A percentile compares a stretch with the other conserved stretches of the same genome.
phyloP scores from a whole-genome alignment of 2,113 vertebrate genomes.

The Paedocypris sp. region DNA sequence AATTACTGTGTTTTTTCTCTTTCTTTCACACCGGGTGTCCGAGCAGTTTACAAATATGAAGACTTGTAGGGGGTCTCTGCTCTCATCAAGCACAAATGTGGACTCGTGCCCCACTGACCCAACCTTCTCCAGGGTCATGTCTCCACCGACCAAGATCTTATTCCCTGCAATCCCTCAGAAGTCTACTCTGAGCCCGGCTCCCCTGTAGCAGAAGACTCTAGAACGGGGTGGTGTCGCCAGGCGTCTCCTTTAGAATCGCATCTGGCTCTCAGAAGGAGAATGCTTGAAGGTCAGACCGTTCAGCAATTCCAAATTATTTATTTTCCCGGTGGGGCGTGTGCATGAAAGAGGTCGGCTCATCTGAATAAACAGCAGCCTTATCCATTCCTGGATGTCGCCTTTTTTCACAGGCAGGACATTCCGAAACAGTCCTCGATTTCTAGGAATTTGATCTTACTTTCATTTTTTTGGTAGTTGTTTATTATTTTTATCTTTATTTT shows the following conservation, averaged over 20 bases:
- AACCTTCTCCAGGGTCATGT: slow-evolving; percentile 4
- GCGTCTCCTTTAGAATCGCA: slow-evolving; percentile 7
- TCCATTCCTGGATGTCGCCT: slow-evolving; percentile 12
- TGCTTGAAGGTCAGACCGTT: slow-evolving; percentile 27
- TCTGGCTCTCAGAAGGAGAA: neutral
- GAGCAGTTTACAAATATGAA: neutral
- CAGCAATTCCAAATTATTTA: slow-evolving; percentile 32
- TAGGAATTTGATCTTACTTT: too few relatives aligned
- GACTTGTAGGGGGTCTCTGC: neutral
- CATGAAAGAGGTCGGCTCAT: slow-evolving; percentile 34
- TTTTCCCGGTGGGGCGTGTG: slow-evolving; percentile 23
- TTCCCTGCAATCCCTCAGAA: slow-evolving; percentile 27
- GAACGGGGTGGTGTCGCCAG: neutral
- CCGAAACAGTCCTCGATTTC: too few relatives aligned
- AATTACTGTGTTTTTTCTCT: neutral
- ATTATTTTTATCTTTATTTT: too few relatives aligned
- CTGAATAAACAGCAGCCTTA: slow-evolving; percentile 22
- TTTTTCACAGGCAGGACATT: slow-evolving; percentile 11
- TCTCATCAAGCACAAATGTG: slow-evolving; percentile 5
- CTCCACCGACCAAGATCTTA: slow-evolving; percentile 24
- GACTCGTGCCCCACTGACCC: slow-evolving; percentile 11
- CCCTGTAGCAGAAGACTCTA: slow-evolving; percentile 8
- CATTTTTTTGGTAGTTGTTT: too few relatives aligned
- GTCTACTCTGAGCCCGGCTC: slow-evolving; percentile 7
- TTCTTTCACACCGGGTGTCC: neutral